These are phyloP conservation scores for Phylloscopus whistleri DNA, from an alignment of 2,113 vertebrate species.

Conservation along the genomic window DNA sequence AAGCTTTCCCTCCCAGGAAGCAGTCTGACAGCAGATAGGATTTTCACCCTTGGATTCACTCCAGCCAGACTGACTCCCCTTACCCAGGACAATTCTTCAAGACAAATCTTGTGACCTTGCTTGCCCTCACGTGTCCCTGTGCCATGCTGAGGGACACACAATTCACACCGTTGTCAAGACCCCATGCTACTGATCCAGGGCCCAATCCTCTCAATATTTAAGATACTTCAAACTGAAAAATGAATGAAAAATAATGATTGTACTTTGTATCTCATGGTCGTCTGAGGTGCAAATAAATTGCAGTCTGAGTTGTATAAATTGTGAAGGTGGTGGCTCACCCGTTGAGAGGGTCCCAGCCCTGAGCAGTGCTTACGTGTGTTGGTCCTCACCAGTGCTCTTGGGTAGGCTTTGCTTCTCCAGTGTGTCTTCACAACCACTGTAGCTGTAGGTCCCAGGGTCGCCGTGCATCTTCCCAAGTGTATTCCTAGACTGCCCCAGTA, in stretches of 20 bases:
- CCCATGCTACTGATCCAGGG: not conserved
- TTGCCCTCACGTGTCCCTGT: not conserved
- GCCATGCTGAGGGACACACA: conserved; percentile 14
- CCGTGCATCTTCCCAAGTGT: not conserved
- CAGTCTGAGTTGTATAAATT: not conserved
- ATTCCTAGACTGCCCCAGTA: not conserved
- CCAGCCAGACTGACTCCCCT: conserved; percentile 49
- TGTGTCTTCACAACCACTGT: not conserved
- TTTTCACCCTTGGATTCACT: conserved; percentile 28
- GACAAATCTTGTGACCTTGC: not conserved
- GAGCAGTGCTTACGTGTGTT: not conserved
- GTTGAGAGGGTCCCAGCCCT: not conserved
- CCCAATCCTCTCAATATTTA: conserved; percentile 3
- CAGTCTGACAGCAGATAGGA: not conserved
- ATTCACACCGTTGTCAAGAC: conserved; percentile 42
- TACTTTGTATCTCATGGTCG: not conserved
- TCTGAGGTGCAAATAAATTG: not conserved
- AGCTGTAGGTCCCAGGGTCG: not conserved
- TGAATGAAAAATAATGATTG: conserved; percentile 15
- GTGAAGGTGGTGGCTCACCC: not conserved
- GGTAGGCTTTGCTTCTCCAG: not conserved
- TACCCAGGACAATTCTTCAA: conserved; percentile 54
- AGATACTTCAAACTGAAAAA: not conserved
- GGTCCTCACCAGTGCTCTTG: not conserved
- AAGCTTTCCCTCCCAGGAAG: not conserved